A percentile compares a stretch with the other conserved stretches of the same genome.
These are phyloP conservation scores for Habroteleia sp. DNA, from an alignment of 2,888 invertebrate species.

Conservation along the genomic window DNA sequence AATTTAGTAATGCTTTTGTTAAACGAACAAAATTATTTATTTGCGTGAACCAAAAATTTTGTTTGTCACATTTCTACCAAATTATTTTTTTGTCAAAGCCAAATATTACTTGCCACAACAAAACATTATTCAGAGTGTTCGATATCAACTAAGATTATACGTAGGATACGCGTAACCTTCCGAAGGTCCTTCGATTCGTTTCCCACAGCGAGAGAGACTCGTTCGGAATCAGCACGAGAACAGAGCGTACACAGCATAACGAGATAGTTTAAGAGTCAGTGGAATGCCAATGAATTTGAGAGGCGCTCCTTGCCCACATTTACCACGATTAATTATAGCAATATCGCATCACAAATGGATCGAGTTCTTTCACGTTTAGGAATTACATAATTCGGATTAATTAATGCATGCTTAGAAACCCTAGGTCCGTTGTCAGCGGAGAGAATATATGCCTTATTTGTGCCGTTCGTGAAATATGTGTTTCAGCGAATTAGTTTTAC, in stretches of 20 bases:
- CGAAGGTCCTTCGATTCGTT: slow-evolving; percentile 50
- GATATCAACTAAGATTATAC: slow-evolving; percentile 33
- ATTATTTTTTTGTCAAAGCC: too few species aligned
- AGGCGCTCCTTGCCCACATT: slow-evolving; percentile 45
- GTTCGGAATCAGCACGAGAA: slow-evolving; percentile 42
- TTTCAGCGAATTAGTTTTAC: too few species aligned
- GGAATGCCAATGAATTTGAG: slow-evolving; percentile 46
- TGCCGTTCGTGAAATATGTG: background rate
- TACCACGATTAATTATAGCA: slow-evolving; percentile 41
- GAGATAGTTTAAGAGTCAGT: slow-evolving; percentile 49
- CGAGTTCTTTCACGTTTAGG: slow-evolving; percentile 15
- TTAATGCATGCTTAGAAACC: background rate
- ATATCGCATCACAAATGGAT: slow-evolving; percentile 29
- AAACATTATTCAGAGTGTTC: too few species aligned
- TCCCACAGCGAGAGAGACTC: slow-evolving; percentile 53
- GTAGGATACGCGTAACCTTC: slow-evolving; percentile 39
- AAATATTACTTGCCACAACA: too few species aligned
- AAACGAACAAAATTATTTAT: too few species aligned
- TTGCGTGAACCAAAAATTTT: too few species aligned
- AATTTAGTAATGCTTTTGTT: too few species aligned
- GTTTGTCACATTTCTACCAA: too few species aligned
- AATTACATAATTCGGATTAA: slow-evolving; percentile 24
- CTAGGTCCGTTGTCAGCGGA: background rate
- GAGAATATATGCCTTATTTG: background rate
- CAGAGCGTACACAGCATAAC: slow-evolving; percentile 44